phyloP scores from a whole-genome alignment of 2,113 vertebrate genomes.

The Tragulus kanchil region DNA sequence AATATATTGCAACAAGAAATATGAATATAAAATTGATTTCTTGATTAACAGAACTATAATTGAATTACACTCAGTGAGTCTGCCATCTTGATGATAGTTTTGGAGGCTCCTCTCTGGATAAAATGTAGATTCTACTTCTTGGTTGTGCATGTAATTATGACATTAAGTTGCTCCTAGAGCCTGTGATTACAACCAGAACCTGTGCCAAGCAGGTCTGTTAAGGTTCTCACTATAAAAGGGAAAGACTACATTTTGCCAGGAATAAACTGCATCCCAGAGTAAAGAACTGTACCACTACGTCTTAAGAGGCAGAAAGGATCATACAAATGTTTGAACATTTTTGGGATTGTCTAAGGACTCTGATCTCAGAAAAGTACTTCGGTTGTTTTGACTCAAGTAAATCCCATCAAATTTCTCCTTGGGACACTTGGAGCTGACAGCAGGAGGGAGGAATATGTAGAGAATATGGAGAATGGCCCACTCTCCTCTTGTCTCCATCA shows the following conservation, averaged over 20 bases:
- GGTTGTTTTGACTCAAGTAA: neutral
- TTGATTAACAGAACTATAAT: neutral
- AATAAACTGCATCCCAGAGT: neutral
- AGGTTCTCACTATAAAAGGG: neutral
- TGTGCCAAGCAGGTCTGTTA: neutral
- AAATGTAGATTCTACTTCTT: neutral
- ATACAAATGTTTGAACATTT: neutral
- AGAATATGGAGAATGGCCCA: neutral
- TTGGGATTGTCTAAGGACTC: neutral
- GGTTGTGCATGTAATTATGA: neutral
- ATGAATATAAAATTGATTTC: neutral
- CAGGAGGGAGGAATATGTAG: neutral
- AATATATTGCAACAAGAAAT: neutral
- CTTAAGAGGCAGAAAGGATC: neutral
- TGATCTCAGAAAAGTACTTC: neutral
- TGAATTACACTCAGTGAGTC: neutral
- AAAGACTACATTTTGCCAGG: neutral
- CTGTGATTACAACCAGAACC: neutral
- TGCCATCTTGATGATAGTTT: neutral
- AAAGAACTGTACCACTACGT: neutral
- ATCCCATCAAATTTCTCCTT: neutral
- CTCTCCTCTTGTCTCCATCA: neutral
- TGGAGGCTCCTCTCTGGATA: neutral
- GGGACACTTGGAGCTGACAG: neutral
- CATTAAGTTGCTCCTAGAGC: neutral